phyloP scores from a whole-genome alignment of 2,888 invertebrate species.

The Cerastoderma edule region DNA sequence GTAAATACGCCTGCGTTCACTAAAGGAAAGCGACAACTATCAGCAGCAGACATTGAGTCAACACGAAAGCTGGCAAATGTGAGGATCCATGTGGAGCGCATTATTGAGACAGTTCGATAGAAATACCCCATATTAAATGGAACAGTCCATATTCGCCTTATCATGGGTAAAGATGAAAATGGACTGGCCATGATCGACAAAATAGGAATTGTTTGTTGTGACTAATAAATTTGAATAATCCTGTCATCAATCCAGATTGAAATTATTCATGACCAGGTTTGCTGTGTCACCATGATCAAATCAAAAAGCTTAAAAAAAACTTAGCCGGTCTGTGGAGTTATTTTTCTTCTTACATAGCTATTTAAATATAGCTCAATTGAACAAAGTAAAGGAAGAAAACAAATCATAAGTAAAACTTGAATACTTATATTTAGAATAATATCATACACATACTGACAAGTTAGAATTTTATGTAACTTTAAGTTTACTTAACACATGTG shows the following conservation, averaged over 20 bases:
- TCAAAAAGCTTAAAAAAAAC: too few species aligned
- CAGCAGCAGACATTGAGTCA: constrained; percentile 28
- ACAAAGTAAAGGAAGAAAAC: too few species aligned
- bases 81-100: constrained; percentile 41
- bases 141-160: constrained; percentile 25
- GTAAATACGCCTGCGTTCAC: constrained; percentile 45
- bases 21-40: constrained; percentile 34
- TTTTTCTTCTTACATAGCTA: too few species aligned
- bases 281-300: too few species aligned
- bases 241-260: constrained; percentile 33
- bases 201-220: constrained; percentile 32
- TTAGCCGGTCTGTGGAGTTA: too few species aligned
- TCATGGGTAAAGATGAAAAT: constrained; percentile 11
- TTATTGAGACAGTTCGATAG: constrained; percentile 38
- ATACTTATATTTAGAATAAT: too few species aligned
- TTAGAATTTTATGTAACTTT: too few species aligned
- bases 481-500: too few species aligned
- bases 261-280: too few species aligned
- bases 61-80: constrained; percentile 32
- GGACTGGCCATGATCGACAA: constrained; percentile 27
- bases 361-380: too few species aligned
- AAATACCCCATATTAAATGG: constrained; percentile 43
- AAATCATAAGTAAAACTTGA: too few species aligned
- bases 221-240: constrained; percentile 32
- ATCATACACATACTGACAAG: too few species aligned